phyloP scores from a whole-genome alignment of 2,113 vertebrate genomes.

The Thryonomys swinderianus region DNA sequence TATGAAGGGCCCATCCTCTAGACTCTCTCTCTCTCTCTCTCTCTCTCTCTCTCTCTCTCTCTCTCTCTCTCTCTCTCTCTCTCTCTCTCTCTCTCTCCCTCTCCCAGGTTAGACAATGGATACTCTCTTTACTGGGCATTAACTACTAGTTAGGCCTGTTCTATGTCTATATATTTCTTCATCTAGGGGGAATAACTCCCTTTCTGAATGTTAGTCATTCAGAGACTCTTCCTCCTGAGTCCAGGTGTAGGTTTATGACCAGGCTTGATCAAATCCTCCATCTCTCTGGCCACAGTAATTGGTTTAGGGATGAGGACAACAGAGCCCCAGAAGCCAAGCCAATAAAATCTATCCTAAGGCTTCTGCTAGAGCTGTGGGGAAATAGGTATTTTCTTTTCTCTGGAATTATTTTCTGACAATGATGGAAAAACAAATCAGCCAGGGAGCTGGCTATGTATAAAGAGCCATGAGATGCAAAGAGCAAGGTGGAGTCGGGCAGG shows the following conservation, averaged over 20 bases:
- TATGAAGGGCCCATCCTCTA: no score
- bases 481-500: not conserved
- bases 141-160: not conserved
- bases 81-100: not conserved
- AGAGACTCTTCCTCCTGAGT: not conserved
- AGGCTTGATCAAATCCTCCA: not conserved
- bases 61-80: not conserved
- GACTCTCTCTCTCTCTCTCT: not conserved
- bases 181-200: not conserved
- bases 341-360: constrained; percentile 1
- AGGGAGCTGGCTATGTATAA: not conserved
- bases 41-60: not conserved
- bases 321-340: not conserved
- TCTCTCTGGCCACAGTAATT: not conserved
- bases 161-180: not conserved
- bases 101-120: not conserved
- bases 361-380: constrained; percentile 11
- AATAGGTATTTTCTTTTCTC: constrained; percentile 28
- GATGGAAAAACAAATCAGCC: constrained; percentile 36
- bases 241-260: not conserved
- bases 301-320: not conserved
- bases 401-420: constrained; percentile 27
- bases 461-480: not conserved
- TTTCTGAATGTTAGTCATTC: not conserved
- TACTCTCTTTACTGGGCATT: not conserved